Conservation (phyloP, 2,113 vertebrate species). For the Channa argus region DNA sequence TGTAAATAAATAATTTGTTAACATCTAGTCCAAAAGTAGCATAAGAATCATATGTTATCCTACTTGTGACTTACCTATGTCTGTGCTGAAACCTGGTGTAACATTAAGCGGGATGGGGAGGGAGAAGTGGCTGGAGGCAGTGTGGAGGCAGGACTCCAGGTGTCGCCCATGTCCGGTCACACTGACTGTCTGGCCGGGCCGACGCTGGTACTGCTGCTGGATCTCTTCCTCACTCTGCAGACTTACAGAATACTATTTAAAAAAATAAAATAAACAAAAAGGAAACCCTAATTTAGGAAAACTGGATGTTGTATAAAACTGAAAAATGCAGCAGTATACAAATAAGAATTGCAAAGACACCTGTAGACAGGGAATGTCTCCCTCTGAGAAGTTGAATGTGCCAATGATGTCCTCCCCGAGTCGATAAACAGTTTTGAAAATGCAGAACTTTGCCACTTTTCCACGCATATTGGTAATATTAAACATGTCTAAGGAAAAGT, state of each 20-base stretch:
- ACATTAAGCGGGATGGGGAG: slow-evolving; percentile 95
- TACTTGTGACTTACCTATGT: slow-evolving; percentile 84
- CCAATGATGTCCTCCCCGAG: slow-evolving; percentile 96
- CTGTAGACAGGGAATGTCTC: slow-evolving; percentile 96
- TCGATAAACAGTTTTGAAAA: slow-evolving; percentile 96
- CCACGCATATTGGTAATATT: slow-evolving; percentile 95
- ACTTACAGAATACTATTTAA: slow-evolving; percentile 92
- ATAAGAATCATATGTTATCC: no score
- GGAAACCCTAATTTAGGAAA: not conserved
- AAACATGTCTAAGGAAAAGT: slow-evolving; percentile 87
- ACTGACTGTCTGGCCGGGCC: slow-evolving; percentile 84
- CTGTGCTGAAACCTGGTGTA: slow-evolving; percentile 94
- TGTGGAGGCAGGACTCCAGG: slow-evolving; percentile 97
- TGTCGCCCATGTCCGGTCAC: slow-evolving; percentile 92
- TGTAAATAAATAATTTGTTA: no score
- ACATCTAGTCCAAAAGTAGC: no score
- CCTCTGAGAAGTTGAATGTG: slow-evolving; percentile 94
- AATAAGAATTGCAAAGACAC: slow-evolving; percentile 66
- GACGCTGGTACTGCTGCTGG: slow-evolving; percentile 90
- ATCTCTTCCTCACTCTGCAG: slow-evolving; percentile 96
- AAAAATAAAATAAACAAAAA: slow-evolving; percentile 2
- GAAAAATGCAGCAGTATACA: no score
- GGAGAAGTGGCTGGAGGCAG: slow-evolving; percentile 93
- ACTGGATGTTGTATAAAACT: not conserved
- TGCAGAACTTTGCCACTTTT: slow-evolving; percentile 96